Base-by-base conservation (phyloP, 2,113 vertebrate species). In the Clinocottus analis region DNA sequence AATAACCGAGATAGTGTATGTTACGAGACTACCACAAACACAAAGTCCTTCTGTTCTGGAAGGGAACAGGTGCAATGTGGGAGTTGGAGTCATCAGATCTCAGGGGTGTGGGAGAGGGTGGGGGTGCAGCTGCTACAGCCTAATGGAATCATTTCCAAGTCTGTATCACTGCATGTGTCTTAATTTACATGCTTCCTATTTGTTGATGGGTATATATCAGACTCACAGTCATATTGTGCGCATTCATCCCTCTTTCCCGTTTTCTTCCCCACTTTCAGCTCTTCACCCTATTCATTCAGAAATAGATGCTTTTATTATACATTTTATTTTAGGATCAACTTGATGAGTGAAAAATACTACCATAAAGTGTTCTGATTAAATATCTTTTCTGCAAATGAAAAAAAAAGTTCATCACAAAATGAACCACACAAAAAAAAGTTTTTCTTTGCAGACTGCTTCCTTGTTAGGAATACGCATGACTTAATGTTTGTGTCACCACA, bases 41-140 rank as follows among this genome's bases (percentile, higher is more conserved):
- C 75, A 92, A 90, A 83, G 88, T 90, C 91, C 86, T 90, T 90
- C 89, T 92, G 90, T 93, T 93, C 83, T 76, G 77, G 85, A 73
- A 67, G 72, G 43, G 82, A 93, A 94, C 93, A 94, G 93, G 93
- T 94, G 93, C 84, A 87, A 85, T 16, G 89, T 92, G 90, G 90
- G 92, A 93, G 93, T 93, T 85, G 82, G 68, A 91, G 90, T 85
- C 86, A 89, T 83, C 77, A 84, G 85, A 93, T 91, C 89, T 74
- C 77, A 74, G 84, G 89, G 89, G 85, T 86, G 84, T 73, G 83
- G 66, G 72, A 62, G 64, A 69, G 65, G 72, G 68, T 62, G 45
- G 17, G 72, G 75, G 63, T 84, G 80, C 92, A 93, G 91, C 91
- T 93, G 90, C 90, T 82, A 60, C 49, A 83, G 33, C 56, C 72